These are phyloP conservation scores for Trogon surrucura DNA, from an alignment of 2,113 vertebrate genomes.

Conservation along the genomic window DNA sequence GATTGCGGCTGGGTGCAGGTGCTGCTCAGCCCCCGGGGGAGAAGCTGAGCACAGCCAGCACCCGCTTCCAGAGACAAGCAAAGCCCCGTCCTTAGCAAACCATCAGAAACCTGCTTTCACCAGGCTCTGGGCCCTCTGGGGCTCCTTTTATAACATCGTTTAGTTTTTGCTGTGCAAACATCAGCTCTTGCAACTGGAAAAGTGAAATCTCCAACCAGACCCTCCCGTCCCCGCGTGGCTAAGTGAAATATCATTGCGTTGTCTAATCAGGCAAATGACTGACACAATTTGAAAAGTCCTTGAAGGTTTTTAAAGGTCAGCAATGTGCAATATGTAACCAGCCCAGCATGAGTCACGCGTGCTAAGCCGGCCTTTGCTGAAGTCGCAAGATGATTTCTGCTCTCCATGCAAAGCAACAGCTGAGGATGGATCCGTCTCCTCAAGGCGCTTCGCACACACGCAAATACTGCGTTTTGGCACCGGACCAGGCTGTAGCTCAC, in stretches of 20 bases:
- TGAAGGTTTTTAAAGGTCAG: conserved; percentile 14
- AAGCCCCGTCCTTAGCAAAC: conserved; percentile 21
- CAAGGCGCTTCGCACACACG: background rate
- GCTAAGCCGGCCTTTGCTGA: background rate
- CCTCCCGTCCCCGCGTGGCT: background rate
- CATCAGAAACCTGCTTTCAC: background rate
- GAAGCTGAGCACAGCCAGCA: background rate
- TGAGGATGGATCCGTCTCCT: fast-evolving
- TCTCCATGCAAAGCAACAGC: background rate
- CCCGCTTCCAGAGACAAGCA: fast-evolving
- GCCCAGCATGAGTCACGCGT: background rate
- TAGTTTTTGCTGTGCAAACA: background rate
- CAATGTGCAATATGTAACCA: background rate
- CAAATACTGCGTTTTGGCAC: background rate
- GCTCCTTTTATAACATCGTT: background rate
- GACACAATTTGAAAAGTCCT: conserved; percentile 8
- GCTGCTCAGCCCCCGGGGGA: background rate
- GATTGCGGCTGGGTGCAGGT: fast-evolving
- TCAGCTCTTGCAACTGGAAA: background rate
- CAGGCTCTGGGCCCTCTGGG: background rate
- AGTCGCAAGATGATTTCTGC: background rate
- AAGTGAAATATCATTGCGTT: background rate
- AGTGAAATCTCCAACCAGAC: background rate
- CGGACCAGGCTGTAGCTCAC: background rate
- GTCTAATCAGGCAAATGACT: conserved; percentile 36